These are phyloP conservation scores for Drosophila robusta DNA, from an alignment of 2,888 invertebrate species.

Conservation along the genomic window DNA sequence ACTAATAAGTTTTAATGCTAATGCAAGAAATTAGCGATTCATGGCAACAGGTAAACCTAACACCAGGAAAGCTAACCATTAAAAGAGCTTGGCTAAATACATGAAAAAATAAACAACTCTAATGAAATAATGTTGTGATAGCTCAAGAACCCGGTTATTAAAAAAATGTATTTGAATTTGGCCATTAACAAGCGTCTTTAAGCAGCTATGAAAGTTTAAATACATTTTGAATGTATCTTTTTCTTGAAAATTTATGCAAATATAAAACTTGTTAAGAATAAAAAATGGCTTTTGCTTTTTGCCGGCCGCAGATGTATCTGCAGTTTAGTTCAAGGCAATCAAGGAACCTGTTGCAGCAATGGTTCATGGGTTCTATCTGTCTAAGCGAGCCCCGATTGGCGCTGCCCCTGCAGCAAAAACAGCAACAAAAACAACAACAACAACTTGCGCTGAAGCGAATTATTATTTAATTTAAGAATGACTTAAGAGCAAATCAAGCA, in stretches of 20 bases:
- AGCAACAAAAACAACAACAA: conserved; percentile 16
- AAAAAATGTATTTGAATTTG: not conserved
- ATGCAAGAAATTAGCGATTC: conserved; percentile 23
- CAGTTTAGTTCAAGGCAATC: conserved; percentile 65
- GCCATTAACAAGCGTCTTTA: not conserved
- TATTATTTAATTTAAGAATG: conserved; percentile 35
- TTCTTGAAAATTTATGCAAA: conserved; percentile 13
- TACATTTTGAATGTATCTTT: not conserved
- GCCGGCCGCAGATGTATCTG: conserved; percentile 18
- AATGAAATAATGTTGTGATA: too few relatives aligned
- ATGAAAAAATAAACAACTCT: not conserved
- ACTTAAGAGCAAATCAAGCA: conserved; percentile 34
- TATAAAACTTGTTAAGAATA: conserved; percentile 8
- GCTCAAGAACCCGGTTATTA: not conserved
- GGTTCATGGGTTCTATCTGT: conserved; percentile 35
- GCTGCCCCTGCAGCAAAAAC: conserved; percentile 2
- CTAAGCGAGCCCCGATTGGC: conserved; percentile 13
- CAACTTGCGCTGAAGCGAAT: conserved; percentile 20
- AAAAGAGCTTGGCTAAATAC: not conserved
- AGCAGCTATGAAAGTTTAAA: not conserved
- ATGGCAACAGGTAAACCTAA: not conserved
- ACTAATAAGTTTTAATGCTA: conserved; percentile 14
- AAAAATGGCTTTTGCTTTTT: conserved; percentile 17
- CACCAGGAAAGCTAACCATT: not conserved
- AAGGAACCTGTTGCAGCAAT: conserved; percentile 41